Evolutionary conservation across 64 coral and sea anemone species (phyloP).

Genomic region (Montipora capricornis): DNA sequence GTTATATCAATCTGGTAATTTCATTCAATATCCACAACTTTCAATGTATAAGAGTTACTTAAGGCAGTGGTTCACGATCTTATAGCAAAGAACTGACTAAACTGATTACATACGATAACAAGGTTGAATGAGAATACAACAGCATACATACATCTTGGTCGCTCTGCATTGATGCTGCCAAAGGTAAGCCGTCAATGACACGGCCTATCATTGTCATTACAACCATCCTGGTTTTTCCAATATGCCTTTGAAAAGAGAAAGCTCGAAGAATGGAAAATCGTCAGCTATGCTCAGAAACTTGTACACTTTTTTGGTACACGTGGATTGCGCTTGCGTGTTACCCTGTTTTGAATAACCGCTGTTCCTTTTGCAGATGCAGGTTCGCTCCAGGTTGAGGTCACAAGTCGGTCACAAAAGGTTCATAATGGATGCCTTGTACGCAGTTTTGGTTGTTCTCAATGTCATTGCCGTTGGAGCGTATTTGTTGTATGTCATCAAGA

Average conservation of each 20-base stretch:
- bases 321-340: constrained; percentile 98
- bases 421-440: constrained; percentile 68
- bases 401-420: neutral
- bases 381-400: too few relatives aligned
- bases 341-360: constrained; percentile 29
- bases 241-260: neutral
- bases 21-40: too few relatives aligned
- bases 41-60: too few relatives aligned
- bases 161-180: constrained; percentile 93
- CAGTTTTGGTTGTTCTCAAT: constrained; percentile 66
- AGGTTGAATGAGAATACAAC: neutral
- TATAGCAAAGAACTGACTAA: too few relatives aligned
- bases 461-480: constrained; percentile 54
- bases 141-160: constrained; percentile 88
- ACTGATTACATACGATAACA: too few relatives aligned
- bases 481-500: constrained; percentile 66
- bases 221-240: constrained; percentile 79
- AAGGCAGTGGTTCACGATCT: too few relatives aligned
- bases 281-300: neutral
- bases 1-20: too few relatives aligned
- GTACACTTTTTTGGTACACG: constrained; percentile 81
- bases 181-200: constrained; percentile 89
- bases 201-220: constrained; percentile 99
- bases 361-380: neutral
- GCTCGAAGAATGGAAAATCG: neutral